phyloP scores from a whole-genome alignment of 2,888 invertebrate genomes.

The Lordiphosa andalusiaca region DNA sequence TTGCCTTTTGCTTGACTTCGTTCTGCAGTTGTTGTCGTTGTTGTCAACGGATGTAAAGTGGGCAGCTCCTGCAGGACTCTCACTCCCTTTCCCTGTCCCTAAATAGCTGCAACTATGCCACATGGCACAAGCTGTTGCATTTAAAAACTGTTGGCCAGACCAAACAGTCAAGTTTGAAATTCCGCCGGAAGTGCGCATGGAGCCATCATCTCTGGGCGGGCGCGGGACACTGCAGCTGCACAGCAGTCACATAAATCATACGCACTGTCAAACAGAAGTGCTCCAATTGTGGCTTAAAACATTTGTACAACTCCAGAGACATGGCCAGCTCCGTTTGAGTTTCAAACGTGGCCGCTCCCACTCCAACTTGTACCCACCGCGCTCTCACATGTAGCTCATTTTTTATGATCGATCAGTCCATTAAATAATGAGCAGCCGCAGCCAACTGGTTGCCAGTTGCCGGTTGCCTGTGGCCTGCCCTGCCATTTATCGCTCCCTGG shows the following conservation, averaged over 20 bases:
- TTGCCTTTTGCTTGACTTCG: slow-evolving; percentile 64
- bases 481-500: slow-evolving; percentile 73
- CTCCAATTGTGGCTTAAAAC: slow-evolving; percentile 77
- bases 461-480: slow-evolving; percentile 29
- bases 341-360: slow-evolving; percentile 67
- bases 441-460: slow-evolving; percentile 32
- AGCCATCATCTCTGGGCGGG: slow-evolving; percentile 23
- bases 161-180: slow-evolving; percentile 61
- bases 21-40: slow-evolving; percentile 24
- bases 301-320: slow-evolving; percentile 73
- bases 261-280: slow-evolving; percentile 78
- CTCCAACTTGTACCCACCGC: slow-evolving; percentile 59
- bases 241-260: slow-evolving; percentile 75
- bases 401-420: slow-evolving; percentile 79
- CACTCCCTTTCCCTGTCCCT: slow-evolving; percentile 26
- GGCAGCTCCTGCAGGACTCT: slow-evolving; percentile 64
- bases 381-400: slow-evolving; percentile 71
- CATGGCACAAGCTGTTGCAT: slow-evolving; percentile 47
- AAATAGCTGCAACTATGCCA: slow-evolving; percentile 54
- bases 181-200: slow-evolving; percentile 68
- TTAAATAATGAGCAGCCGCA: slow-evolving; percentile 70
- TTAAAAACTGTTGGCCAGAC: slow-evolving; percentile 54
- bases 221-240: slow-evolving; percentile 17
- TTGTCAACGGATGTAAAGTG: slow-evolving; percentile 63
- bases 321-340: slow-evolving; percentile 66